Evolutionary conservation across 2,113 vertebrate genomes (phyloP).

Genomic region (Myxocyprinus asiaticus): DNA sequence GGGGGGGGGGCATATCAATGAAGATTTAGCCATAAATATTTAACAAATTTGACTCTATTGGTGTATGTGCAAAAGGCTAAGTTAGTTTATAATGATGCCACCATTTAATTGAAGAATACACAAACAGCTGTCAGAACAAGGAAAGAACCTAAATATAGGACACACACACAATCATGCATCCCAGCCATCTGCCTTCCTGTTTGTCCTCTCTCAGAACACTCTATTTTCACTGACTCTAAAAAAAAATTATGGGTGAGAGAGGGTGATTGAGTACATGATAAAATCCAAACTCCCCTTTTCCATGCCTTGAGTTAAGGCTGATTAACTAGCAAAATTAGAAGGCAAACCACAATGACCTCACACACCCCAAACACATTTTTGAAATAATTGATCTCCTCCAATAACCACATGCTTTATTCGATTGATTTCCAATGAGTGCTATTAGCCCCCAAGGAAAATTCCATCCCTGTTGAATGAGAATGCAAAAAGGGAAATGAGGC

Average conservation of each 20-base stretch:
- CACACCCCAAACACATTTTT: constrained; percentile 36
- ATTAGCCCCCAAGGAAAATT: constrained; percentile 28
- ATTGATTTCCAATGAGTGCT: constrained; percentile 48
- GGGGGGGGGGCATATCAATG: no score
- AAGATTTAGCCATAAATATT: background rate
- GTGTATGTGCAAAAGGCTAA: background rate
- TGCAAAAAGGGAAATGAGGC: constrained; percentile 38
- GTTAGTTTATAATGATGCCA: constrained; percentile 10
- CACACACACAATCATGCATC: constrained; percentile 45
- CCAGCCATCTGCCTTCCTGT: constrained; percentile 69
- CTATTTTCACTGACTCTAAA: constrained; percentile 37
- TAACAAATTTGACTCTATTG: no score
- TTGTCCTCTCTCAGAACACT: constrained; percentile 60
- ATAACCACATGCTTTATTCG: constrained; percentile 43
- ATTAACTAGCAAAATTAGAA: constrained; percentile 45
- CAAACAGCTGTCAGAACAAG: constrained; percentile 69
- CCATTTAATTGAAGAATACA: constrained; percentile 48
- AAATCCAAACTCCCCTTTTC: constrained; percentile 31
- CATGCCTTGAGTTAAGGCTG: constrained; percentile 48
- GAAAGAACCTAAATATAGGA: constrained; percentile 75
- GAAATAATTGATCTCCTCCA: constrained; percentile 45
- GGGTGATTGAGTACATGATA: background rate
- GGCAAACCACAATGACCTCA: constrained; percentile 34
- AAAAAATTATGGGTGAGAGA: constrained; percentile 1
- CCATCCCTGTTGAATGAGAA: constrained; percentile 35